Percentiles rank a stretch among this genome's conserved stretches.
Conservation (phyloP, 2,797 vertebrate species). For the Bufotes viridis region DNA sequence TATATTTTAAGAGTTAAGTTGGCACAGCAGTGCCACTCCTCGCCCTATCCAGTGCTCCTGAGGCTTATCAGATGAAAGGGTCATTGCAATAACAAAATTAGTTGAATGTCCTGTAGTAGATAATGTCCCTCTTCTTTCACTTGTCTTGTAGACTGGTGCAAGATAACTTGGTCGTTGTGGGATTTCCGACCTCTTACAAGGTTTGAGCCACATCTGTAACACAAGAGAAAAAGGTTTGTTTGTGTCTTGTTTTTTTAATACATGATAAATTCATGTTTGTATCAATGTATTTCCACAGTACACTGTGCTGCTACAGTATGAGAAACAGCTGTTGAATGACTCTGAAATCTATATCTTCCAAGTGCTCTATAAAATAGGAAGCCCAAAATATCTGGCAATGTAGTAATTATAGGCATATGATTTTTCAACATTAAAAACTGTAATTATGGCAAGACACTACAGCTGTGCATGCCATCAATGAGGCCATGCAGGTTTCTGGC, state of each 20-base stretch:
- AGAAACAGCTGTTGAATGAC: too few species aligned
- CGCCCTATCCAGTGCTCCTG: conserved; percentile 85
- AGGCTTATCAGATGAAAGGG: conserved; percentile 76
- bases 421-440: too few species aligned
- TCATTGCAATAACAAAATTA: conserved; percentile 85
- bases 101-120: conserved; percentile 90
- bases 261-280: not conserved
- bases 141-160: conserved; percentile 87
- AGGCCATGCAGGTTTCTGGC: too few species aligned
- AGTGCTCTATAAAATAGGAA: too few species aligned
- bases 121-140: conserved; percentile 84
- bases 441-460: too few species aligned
- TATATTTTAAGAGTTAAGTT: conserved; percentile 79
- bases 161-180: conserved; percentile 78
- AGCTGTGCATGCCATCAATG: too few species aligned
- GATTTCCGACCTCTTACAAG: conserved; percentile 78
- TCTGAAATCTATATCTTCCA: too few species aligned
- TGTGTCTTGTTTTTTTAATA: not conserved
- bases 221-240: not conserved
- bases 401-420: too few species aligned
- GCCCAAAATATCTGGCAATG: too few species aligned
- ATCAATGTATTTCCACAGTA: not conserved
- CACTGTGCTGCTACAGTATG: too few species aligned
- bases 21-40: conserved; percentile 84
- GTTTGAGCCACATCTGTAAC: conserved; percentile 87